A percentile compares a stretch with the other conserved stretches of the same genome.
phyloP scores from a whole-genome alignment of 2,888 invertebrate genomes.

The Aphidoletes aphidimyza region DNA sequence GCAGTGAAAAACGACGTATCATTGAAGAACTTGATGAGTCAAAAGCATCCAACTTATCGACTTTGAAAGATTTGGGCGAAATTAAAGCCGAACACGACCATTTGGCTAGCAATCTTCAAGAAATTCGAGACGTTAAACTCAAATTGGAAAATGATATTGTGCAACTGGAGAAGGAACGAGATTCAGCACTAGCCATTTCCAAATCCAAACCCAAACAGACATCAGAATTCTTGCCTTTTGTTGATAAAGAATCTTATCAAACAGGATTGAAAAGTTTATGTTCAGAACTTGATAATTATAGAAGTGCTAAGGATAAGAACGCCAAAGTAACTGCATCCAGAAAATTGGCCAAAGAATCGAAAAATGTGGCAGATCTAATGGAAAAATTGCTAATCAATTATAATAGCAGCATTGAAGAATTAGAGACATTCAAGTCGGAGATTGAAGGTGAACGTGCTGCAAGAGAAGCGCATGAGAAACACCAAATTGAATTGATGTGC shows the following conservation, averaged over 20 bases:
- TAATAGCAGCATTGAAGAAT: conserved; percentile 5
- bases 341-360: conserved; percentile 65
- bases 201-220: neutral
- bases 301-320: conserved; percentile 64
- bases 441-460: neutral
- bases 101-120: conserved; percentile 58
- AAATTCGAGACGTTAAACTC: conserved; percentile 55
- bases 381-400: conserved; percentile 16
- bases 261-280: conserved; percentile 63
- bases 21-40: conserved; percentile 65
- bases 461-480: neutral
- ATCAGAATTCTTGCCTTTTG: neutral
- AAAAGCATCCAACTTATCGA: conserved; percentile 67
- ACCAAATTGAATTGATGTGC: neutral
- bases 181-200: neutral
- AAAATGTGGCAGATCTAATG: conserved; percentile 61
- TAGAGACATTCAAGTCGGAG: neutral
- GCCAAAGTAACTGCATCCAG: conserved; percentile 64
- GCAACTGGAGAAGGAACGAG: conserved; percentile 15
- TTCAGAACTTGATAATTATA: conserved; percentile 64
- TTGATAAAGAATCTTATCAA: conserved; percentile 59
- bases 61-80: conserved; percentile 60
- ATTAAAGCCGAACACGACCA: conserved; percentile 59
- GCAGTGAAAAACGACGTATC: conserved; percentile 68
- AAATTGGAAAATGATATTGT: conserved; percentile 57